These are phyloP conservation scores for Triops cancriformis DNA, from an alignment of 1,140 invertebrate species.

Conservation along the genomic window DNA sequence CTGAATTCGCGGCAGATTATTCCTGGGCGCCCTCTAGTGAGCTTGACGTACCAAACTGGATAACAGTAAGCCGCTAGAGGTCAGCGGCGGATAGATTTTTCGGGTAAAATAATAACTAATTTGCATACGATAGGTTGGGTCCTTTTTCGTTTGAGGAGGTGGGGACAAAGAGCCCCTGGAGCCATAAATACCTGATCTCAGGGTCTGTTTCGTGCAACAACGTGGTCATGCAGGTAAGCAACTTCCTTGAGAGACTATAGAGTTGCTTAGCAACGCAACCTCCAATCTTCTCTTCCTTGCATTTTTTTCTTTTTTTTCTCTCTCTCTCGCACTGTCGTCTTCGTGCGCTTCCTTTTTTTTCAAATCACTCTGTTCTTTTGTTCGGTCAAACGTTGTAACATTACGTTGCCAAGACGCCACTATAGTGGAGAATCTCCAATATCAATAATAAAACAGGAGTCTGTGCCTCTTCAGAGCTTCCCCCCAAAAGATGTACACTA, in stretches of 20 bases:
- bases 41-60: too few species aligned
- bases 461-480: too few species aligned
- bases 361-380: background rate
- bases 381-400: background rate
- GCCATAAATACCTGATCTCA: constrained; percentile 6
- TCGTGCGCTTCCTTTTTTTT: background rate
- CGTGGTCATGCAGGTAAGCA: background rate
- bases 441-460: background rate
- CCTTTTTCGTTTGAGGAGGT: too few species aligned
- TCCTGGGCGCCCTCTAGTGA: background rate
- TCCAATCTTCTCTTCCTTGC: background rate
- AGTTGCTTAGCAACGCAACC: constrained; percentile 9
- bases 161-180: background rate
- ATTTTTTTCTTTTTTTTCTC: background rate
- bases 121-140: background rate
- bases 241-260: background rate
- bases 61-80: too few species aligned
- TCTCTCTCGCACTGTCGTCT: background rate
- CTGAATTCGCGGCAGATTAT: background rate
- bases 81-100: too few species aligned
- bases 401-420: constrained; percentile 4
- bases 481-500: too few species aligned
- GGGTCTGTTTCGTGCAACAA: background rate
- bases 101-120: background rate
- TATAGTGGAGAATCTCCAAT: background rate